Base-by-base conservation (phyloP, 1,140 invertebrate species). In the Philotrypesis tridentata region DNA sequence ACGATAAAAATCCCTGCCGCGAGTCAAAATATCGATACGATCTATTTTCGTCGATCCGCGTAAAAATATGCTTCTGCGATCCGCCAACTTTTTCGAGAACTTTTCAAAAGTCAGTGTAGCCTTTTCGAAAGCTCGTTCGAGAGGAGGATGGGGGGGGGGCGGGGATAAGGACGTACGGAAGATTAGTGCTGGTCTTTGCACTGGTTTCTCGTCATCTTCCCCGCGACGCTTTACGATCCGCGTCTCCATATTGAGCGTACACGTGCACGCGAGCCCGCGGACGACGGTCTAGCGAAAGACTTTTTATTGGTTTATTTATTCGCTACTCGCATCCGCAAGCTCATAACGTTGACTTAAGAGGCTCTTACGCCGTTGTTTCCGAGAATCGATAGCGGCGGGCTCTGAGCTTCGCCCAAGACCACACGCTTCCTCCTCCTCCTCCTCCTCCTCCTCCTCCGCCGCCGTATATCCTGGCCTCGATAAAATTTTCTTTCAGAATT, bases 281-380 rank as follows among this genome's bases (percentile, higher is more conserved):
- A 33, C 63, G 14, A 48, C 60, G 55, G 37, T 63, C 37, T 37
- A 55, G 75, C 1, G 63, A 29, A 25, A 67, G 60, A 75, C 61
- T 40, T 79, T 84, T 84, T 82, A 81, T 81, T 74, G 37, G 75
- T 23, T 82, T 82, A 74, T 74, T 74, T 78, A 84, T 81, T 67
- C 55, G 74, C 43, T 27, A 37, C n/a, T n/a, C n/a, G 48, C 43
- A 79, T 43, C 73, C 33, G 40, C 60, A 73, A 77, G 74, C 43
- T 76, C 72, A 76, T 83, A 73, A 83, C 60, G 74, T 77, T 79
- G 82, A 83, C 82, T 77, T 83, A 80, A 75, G 78, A 55, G 37
- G 72, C 73, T 60, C 77, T 83, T 83, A 80, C 60, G 82, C 76
- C 65, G 77, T 80, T 79, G 48, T 83, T 79, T 83, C 65, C 63